Percentiles rank a stretch among this genome's conserved stretches.
Evolutionary conservation across 2,888 invertebrate genomes (phyloP).

Genomic region (Hartigia nigra): DNA sequence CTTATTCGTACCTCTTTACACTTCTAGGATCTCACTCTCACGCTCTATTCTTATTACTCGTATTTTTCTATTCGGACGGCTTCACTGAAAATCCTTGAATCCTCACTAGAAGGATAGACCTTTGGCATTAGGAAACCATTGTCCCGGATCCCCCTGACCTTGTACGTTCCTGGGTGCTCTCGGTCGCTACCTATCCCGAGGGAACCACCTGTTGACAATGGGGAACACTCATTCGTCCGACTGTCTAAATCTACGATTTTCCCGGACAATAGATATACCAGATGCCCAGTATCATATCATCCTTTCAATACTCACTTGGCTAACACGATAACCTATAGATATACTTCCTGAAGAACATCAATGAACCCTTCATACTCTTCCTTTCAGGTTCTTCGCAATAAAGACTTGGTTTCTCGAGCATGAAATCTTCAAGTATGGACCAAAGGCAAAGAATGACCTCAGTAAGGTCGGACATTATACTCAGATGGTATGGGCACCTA

Average conservation of each 20-base stretch:
- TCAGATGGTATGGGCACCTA: conserved; percentile 85
- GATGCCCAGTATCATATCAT: not conserved
- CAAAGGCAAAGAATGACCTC: conserved; percentile 69
- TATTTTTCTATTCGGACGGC: not conserved
- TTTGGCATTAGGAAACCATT: not conserved
- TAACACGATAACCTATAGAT: not conserved
- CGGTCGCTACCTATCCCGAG: conserved; percentile 13
- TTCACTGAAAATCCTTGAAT: not conserved
- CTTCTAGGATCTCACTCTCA: not conserved
- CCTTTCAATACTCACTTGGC: not conserved
- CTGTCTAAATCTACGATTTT: not conserved
- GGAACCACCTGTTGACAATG: conserved; percentile 36
- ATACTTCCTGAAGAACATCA: not conserved
- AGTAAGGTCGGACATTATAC: conserved; percentile 82
- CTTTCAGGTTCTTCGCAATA: conserved; percentile 79
- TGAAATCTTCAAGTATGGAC: conserved; percentile 79
- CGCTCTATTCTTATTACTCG: not conserved
- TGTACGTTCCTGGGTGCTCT: not conserved
- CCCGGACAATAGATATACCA: not conserved
- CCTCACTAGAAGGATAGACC: not conserved
- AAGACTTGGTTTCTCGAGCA: conserved; percentile 84
- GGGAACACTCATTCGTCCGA: not conserved
- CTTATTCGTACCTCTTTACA: not conserved
- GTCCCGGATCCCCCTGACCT: not conserved
- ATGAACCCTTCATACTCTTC: conserved; percentile 9